Evolutionary conservation across 2,888 invertebrate genomes (phyloP), one percentile per base, ranked within the genome.

Genomic region (Ernsta delagoae): DNA sequence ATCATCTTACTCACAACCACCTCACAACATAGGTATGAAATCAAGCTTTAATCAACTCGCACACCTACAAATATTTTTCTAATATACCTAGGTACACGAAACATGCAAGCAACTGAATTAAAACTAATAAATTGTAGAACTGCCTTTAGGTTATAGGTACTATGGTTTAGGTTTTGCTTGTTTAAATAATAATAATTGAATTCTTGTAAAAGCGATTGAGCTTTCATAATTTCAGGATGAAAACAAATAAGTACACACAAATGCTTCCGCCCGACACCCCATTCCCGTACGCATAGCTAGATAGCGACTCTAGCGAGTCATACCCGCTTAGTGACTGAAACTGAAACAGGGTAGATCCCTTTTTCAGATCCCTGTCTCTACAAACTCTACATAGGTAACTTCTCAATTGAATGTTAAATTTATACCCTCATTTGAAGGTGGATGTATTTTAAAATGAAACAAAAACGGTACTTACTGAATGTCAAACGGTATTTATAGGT

Each of bases 391-490:
- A 12, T 12, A n/a, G n/a, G n/a, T n/a, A n/a, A n/a, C n/a, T 24
- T 3, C 24, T 24, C 3, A 24, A 24, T 24, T 24, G 24, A 24
- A 24, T 24, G 24, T 24, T 24, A 24, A 24, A 48, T 48, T 12
- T n/a, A 12, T 48, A 12, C n/a, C 48, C 12, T 48, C 2, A 48
- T 48, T 12, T 45, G n/a, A 6, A 45, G 12, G 48, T 48, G 0
- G 12, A 5, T 12, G 12, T 48, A 48, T 1, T 48, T 48, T n/a
- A 5, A 48, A 48, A 48, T 48, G 12, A 12, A 12, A 48, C 12
- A 12, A 12, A 48, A 45, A 45, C n/a, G 12, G 48, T 48, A 48
- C 48, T 48, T 12, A 48, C 48, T 48, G 48, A 78, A 79, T 79
- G 77, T 78, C 79, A 36, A 24, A 31, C n/a, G n/a, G n/a, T n/a